A percentile compares a stretch with the other conserved stretches of the same genome.
Conservation (phyloP, 2,113 vertebrate genomes). For the Scortum barcoo region DNA sequence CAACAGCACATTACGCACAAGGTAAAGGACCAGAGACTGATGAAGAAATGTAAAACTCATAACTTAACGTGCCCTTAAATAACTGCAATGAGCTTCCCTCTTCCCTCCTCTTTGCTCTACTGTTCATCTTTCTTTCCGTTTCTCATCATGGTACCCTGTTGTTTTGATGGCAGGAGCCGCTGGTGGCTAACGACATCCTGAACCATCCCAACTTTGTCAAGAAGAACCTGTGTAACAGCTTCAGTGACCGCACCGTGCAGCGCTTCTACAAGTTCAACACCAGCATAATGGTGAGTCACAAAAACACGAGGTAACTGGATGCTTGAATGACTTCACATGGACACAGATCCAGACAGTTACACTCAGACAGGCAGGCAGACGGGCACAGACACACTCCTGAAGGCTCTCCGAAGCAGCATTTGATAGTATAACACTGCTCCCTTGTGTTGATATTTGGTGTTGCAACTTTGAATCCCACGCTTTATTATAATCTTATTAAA, state of each 20-base stretch:
- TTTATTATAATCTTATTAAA: not conserved
- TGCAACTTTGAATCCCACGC: not conserved
- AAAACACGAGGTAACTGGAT: not conserved
- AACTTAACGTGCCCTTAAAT: not conserved
- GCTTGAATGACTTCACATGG: not conserved
- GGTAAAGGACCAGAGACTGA: constrained; percentile 79
- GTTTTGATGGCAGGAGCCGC: constrained; percentile 87
- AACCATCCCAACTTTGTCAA: constrained; percentile 99
- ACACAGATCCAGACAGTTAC: not conserved
- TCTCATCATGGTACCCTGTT: not conserved
- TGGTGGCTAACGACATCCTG: constrained; percentile 98
- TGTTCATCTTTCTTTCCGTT: not conserved
- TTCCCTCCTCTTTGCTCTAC: not conserved
- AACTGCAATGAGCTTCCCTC: not conserved
- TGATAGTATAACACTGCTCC: constrained; percentile 33
- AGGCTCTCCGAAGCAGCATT: not conserved
- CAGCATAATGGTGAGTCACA: constrained; percentile 90
- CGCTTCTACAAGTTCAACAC: constrained; percentile 99
- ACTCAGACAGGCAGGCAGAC: not conserved
- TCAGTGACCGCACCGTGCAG: constrained; percentile 98
- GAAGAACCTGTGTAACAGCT: constrained; percentile 99
- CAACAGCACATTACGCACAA: constrained; percentile 99
- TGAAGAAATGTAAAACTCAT: not conserved
- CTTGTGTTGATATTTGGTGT: constrained; percentile 51
- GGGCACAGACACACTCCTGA: not conserved